Evolutionary conservation across 2,797 vertebrate genomes (phyloP).

Genomic region (Vireo griseus): DNA sequence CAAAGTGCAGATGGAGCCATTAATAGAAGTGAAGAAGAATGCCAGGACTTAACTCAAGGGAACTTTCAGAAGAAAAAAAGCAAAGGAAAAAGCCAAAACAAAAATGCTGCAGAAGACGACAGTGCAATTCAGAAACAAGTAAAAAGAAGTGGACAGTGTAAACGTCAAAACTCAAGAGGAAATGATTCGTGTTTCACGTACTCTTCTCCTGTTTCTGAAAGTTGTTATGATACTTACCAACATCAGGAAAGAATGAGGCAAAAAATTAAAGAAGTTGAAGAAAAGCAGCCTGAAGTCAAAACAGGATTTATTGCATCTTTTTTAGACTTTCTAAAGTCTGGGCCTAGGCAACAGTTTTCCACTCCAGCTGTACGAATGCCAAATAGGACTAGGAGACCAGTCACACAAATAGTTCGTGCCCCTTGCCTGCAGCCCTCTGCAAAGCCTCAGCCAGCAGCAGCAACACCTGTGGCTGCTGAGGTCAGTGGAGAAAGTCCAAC

Average conservation of each 20-base stretch:
- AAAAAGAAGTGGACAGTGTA: slow-evolving; percentile 84
- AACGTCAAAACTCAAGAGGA: slow-evolving; percentile 86
- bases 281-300: slow-evolving; percentile 98
- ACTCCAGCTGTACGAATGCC: slow-evolving; percentile 86
- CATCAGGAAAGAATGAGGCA: slow-evolving; percentile 97
- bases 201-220: slow-evolving; percentile 76
- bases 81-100: slow-evolving; percentile 82
- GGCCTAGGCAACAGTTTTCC: slow-evolving; percentile 93
- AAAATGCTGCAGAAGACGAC: slow-evolving; percentile 80
- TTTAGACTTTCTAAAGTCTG: slow-evolving; percentile 96
- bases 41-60: slow-evolving; percentile 76
- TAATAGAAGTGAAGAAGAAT: slow-evolving; percentile 81
- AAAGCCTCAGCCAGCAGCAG: slow-evolving; percentile 73
- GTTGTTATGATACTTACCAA: slow-evolving; percentile 85
- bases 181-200: slow-evolving; percentile 81
- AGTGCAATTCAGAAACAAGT: slow-evolving; percentile 74
- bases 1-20: slow-evolving; percentile 67
- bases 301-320: slow-evolving; percentile 97
- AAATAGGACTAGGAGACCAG: slow-evolving; percentile 85
- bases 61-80: slow-evolving; percentile 84
- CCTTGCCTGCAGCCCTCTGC: slow-evolving; percentile 75
- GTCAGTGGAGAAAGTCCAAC: slow-evolving; percentile 70
- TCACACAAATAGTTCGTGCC: slow-evolving; percentile 76
- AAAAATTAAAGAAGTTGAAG: slow-evolving; percentile 97
- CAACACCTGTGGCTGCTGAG: slow-evolving; percentile 72